Conservation (phyloP, 2,113 vertebrate species). For the Lophotis ruficrista region DNA sequence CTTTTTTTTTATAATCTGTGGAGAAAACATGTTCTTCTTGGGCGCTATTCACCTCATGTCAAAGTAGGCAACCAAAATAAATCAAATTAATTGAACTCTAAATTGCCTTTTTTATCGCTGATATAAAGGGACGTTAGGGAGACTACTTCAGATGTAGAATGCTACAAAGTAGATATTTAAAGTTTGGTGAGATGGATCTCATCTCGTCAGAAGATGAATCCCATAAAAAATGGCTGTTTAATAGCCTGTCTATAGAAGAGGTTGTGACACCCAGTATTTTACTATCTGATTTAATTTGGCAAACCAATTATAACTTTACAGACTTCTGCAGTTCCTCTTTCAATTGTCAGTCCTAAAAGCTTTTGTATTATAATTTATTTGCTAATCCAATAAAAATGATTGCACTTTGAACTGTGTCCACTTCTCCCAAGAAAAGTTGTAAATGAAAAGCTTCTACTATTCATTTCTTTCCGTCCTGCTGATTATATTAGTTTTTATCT, state of each 20-base stretch:
- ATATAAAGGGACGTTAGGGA: not conserved
- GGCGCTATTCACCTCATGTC: not conserved
- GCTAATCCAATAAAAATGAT: conserved; percentile 13
- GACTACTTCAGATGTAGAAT: not conserved
- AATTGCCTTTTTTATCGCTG: conserved; percentile 7
- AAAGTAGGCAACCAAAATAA: conserved; percentile 10
- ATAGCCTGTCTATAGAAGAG: conserved; percentile 20
- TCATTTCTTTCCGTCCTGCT: not conserved
- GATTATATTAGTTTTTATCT: not conserved
- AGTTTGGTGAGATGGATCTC: not conserved
- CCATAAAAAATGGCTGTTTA: not conserved
- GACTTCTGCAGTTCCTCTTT: conserved; percentile 7
- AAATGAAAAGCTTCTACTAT: not conserved
- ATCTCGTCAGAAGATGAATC: conserved; percentile 16
- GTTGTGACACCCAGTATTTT: conserved; percentile 34
- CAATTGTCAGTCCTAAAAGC: conserved; percentile 1
- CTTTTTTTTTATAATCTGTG: not conserved
- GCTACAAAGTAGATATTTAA: not conserved
- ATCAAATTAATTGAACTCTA: not conserved
- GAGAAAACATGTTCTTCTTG: not conserved
- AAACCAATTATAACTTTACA: conserved; percentile 39
- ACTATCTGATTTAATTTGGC: conserved; percentile 17
- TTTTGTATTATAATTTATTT: conserved; percentile 40
- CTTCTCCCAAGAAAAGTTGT: not conserved
- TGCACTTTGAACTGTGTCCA: not conserved